A percentile compares a stretch with the other conserved stretches of the same genome.
These are phyloP conservation scores for Plebejus anna DNA, from an alignment of 2,888 invertebrate species.

Conservation along the genomic window DNA sequence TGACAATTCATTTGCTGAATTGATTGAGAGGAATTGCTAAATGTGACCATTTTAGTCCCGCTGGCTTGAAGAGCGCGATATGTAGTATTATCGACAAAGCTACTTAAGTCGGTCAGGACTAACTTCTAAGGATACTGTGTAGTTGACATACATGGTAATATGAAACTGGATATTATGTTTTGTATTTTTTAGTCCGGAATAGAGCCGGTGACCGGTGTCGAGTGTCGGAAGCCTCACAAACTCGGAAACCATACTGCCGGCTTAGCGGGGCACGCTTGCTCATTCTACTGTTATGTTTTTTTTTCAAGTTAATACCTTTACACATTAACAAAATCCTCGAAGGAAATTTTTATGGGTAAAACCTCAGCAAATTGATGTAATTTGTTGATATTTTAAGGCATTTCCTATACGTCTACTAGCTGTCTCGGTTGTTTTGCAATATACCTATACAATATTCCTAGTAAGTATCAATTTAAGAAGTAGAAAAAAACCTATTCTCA, in stretches of 20 bases:
- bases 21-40: too few species aligned
- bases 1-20: too few species aligned
- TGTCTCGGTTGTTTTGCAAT: too few species aligned
- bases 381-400: neutral
- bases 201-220: conserved; percentile 46
- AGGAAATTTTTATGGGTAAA: neutral
- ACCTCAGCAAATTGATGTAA: neutral
- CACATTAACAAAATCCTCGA: neutral
- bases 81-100: neutral
- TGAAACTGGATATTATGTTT: conserved; percentile 39
- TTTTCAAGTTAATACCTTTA: neutral
- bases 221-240: conserved; percentile 53
- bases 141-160: conserved; percentile 32
- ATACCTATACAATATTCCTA: too few species aligned
- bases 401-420: neutral
- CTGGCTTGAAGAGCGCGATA: too few species aligned
- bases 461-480: too few species aligned
- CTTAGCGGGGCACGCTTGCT: conserved; percentile 44
- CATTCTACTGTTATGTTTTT: conserved; percentile 25
- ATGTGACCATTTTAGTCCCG: too few species aligned
- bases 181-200: conserved; percentile 38
- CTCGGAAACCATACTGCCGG: conserved; percentile 69
- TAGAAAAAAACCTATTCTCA: too few species aligned
- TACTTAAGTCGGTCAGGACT: neutral
- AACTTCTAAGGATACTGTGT: conserved; percentile 1